phyloP scores from a whole-genome alignment of 2,888 invertebrate species.

The Chrysolina americana region DNA sequence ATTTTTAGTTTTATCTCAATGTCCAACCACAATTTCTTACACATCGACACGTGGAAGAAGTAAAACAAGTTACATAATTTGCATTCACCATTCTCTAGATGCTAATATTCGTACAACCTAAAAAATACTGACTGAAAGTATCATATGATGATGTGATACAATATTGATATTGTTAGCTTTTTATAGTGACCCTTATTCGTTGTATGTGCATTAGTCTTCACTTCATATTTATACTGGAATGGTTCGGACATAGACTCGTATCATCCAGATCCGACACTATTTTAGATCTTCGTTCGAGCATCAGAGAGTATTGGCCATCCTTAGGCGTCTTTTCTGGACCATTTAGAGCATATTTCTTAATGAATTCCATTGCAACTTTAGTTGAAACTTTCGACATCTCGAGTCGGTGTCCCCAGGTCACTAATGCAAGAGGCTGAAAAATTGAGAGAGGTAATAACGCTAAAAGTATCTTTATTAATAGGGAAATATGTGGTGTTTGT shows the following conservation, averaged over 20 bases:
- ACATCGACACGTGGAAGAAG: too few relatives aligned
- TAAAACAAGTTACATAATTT: too few relatives aligned
- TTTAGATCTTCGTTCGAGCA: constrained; percentile 68
- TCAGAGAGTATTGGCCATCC: constrained; percentile 73
- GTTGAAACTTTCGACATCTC: constrained; percentile 79
- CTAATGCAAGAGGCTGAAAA: constrained; percentile 80
- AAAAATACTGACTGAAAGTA: too few relatives aligned
- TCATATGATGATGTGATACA: too few relatives aligned
- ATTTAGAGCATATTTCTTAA: constrained; percentile 73
- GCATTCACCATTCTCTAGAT: too few relatives aligned
- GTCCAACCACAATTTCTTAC: too few relatives aligned
- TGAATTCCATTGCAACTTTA: constrained; percentile 74
- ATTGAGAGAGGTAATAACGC: constrained; percentile 55
- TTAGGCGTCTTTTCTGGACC: constrained; percentile 73
- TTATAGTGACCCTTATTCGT: too few relatives aligned
- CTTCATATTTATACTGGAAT: constrained; percentile 47
- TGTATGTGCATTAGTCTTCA: constrained; percentile 19
- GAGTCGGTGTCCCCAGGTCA: constrained; percentile 83
- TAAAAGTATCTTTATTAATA: neutral
- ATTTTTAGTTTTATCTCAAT: too few relatives aligned
- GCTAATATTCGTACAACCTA: too few relatives aligned
- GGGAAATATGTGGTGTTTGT: too few relatives aligned
- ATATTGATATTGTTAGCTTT: too few relatives aligned
- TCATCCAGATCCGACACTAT: constrained; percentile 69
- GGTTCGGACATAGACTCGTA: constrained; percentile 67